Base-by-base conservation (phyloP, 2,113 vertebrate species). In the Calidris pygmaea region DNA sequence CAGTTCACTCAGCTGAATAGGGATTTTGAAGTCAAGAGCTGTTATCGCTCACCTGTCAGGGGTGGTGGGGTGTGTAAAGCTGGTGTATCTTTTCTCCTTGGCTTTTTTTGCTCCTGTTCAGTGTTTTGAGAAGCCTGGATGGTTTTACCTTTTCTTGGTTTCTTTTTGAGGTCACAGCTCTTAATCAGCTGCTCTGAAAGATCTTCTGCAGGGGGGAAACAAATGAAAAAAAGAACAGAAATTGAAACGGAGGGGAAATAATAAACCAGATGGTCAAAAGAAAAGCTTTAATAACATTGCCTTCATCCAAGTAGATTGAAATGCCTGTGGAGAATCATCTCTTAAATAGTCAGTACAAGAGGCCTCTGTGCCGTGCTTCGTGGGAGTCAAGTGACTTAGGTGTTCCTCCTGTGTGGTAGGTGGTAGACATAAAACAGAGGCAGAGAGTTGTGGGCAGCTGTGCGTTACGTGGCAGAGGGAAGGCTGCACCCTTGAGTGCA, bases 51-150 rank as follows among this genome's bases (percentile, higher is more conserved):
- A 99, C 99, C 98, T 98, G 98, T 98, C 87, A 99, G 97, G n/a
- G 98, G 98, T 24, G 99, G 99, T 6, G 98, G 99, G 14, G 95
- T 97, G 68, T 98, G 97, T 71, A 98, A 94, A 24, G 99, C 98
- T 0, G 99, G 99, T 8, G 99, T 99, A 78, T 99, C 99, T 98
- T 99, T 99, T 84, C 99, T 98, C 73, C 98, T 98, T 53, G 99
- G 99, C 68, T 99, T 99, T 95, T 99, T 99, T 89, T 98, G 98
- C 23, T 98, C 98, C 66, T 97, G 96, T 30, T 98, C 98, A 39
- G 94, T 95, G 58, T 96, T 98, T 66, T 98, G 97, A 37, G 97
- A 87, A 30, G 95, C 74, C 39, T 95, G 85, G 9, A 58, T 23
- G 45, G 95, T 81, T 97, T 98, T 95, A 34, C 89, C 96, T 95